These are phyloP conservation scores for Microplitis demolitor DNA, from an alignment of 1,140 invertebrate genomes.

Conservation along the genomic window DNA sequence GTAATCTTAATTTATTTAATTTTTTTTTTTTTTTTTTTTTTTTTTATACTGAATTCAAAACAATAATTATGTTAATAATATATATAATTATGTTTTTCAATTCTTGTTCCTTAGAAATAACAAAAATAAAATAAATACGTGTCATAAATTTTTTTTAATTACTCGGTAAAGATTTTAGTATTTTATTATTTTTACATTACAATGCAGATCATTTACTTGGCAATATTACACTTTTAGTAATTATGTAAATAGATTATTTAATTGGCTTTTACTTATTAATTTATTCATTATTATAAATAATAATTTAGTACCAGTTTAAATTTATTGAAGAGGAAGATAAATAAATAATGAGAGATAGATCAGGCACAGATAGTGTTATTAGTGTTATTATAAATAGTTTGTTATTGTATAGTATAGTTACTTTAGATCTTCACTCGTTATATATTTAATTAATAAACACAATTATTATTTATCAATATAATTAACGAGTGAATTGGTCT, in stretches of 20 bases:
- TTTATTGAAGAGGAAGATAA: conserved; percentile 26
- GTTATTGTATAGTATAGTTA: conserved; percentile 13
- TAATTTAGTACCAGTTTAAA: background rate
- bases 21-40: too few species aligned
- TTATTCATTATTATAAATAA: too few species aligned
- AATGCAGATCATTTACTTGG: background rate
- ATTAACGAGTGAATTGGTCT: conserved; percentile 4
- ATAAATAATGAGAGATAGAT: conserved; percentile 40
- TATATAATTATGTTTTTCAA: too few species aligned
- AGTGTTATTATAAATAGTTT: conserved; percentile 16
- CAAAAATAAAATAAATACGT: too few species aligned
- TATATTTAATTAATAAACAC: background rate
- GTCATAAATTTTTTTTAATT: too few species aligned
- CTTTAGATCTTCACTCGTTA: background rate
- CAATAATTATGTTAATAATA: too few species aligned
- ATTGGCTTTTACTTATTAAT: background rate
- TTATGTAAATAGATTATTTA: conserved; percentile 11
- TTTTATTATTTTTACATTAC: too few species aligned
- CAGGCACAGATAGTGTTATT: conserved; percentile 51
- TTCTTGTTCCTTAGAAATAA: too few species aligned
- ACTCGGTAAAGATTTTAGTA: too few species aligned
- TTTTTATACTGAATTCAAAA: too few species aligned
- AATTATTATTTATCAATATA: background rate
- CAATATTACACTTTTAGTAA: conserved; percentile 19
- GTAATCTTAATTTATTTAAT: too few species aligned